Conservation (phyloP, 2,113 vertebrate species). For the Bubalus kerabau region DNA sequence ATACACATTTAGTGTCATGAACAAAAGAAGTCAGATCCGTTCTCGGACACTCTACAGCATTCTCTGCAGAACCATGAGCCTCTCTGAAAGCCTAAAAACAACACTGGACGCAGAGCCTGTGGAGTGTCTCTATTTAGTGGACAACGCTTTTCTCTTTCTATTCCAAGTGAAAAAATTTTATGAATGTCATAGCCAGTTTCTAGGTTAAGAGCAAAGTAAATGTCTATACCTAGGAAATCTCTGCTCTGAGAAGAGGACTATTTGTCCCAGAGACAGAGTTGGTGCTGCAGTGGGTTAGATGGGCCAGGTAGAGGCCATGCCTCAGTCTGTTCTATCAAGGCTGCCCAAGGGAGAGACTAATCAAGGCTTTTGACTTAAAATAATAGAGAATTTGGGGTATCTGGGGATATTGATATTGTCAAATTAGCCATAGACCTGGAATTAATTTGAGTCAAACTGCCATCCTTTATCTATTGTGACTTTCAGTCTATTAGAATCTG, state of each 20-base stretch:
- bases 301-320: neutral
- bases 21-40: neutral
- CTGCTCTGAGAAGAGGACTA: neutral
- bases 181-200: neutral
- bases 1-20: neutral
- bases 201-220: neutral
- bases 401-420: neutral
- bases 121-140: neutral
- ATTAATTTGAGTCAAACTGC: neutral
- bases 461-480: neutral
- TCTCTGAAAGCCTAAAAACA: neutral
- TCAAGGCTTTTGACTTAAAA: neutral
- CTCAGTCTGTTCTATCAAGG: neutral
- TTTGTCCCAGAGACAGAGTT: neutral
- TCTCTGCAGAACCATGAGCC: neutral
- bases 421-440: neutral
- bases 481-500: neutral
- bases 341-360: neutral
- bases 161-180: neutral
- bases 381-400: neutral
- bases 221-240: neutral
- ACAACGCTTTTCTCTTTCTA: neutral
- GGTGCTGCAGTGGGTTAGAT: neutral
- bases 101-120: neutral
- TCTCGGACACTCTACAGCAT: neutral